Conservation (phyloP, 2,797 vertebrate genomes). For the Chaunax sp. region DNA sequence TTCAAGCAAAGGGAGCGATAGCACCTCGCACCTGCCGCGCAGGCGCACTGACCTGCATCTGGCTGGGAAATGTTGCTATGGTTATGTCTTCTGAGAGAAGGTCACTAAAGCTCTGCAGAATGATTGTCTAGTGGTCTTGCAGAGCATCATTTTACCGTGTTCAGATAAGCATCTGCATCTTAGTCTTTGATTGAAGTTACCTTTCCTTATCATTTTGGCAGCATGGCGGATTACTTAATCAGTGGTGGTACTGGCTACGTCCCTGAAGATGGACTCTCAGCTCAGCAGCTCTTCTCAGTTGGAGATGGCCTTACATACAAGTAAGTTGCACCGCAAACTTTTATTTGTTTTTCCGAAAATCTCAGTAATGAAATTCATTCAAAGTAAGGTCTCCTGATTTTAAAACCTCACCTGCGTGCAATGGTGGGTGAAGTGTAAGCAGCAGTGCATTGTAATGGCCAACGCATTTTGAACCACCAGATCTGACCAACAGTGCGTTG, state of each 20-base stretch:
- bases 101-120: slow-evolving; percentile 35
- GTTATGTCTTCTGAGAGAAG: slow-evolving; percentile 60
- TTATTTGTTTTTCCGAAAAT: slow-evolving; percentile 29
- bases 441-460: slow-evolving; percentile 81
- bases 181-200: slow-evolving; percentile 7
- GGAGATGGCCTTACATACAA: slow-evolving; percentile 95
- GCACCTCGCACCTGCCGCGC: background rate
- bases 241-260: slow-evolving; percentile 94
- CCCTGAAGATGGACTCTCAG: slow-evolving; percentile 92
- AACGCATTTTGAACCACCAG: slow-evolving; percentile 87
- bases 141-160: slow-evolving; percentile 4
- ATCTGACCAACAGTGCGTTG: slow-evolving; percentile 87
- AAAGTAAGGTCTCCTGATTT: slow-evolving; percentile 59
- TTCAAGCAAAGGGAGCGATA: background rate
- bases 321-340: slow-evolving; percentile 79
- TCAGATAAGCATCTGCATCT: background rate
- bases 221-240: slow-evolving; percentile 96
- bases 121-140: background rate
- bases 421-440: slow-evolving; percentile 57
- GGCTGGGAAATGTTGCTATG: slow-evolving; percentile 57
- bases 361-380: slow-evolving; percentile 37
- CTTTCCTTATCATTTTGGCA: slow-evolving; percentile 64
- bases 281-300: slow-evolving; percentile 92
- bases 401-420: slow-evolving; percentile 41
- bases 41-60: slow-evolving; percentile 33